A percentile compares a stretch with the other conserved stretches of the same genome.
Conservation (phyloP, 2,888 invertebrate species). For the Cephus runcator region DNA sequence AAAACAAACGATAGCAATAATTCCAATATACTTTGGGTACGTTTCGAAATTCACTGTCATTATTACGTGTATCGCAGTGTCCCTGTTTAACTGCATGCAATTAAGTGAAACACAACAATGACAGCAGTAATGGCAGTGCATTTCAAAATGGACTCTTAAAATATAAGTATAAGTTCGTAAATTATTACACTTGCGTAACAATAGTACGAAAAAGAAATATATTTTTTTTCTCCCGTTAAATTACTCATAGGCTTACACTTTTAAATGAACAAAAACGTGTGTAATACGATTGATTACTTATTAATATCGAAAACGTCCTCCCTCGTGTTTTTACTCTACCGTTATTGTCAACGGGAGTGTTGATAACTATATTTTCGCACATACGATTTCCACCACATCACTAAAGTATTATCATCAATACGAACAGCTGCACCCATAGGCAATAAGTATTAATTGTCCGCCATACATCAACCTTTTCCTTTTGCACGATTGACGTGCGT, state of each 20-base stretch:
- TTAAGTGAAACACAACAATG: not conserved
- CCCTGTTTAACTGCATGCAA: not conserved
- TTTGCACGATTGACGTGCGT: not conserved
- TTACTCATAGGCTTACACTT: not conserved
- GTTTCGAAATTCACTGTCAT: not conserved
- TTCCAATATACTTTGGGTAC: not conserved
- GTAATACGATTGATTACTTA: not conserved
- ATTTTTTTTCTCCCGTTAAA: not conserved
- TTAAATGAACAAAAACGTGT: not conserved
- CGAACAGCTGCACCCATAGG: not conserved
- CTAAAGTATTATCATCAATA: not conserved
- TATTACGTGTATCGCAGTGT: not conserved
- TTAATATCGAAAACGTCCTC: not conserved
- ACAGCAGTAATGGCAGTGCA: not conserved
- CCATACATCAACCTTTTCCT: not conserved
- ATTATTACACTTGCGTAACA: not conserved
- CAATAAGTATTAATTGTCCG: not conserved
- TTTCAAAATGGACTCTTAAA: not conserved
- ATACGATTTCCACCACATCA: not conserved
- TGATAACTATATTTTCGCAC: not conserved
- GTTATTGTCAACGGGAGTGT: not conserved
- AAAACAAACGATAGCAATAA: not conserved
- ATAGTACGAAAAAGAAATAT: not conserved
- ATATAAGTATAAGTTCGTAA: not conserved
- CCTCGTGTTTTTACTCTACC: not conserved